Evolutionary conservation across 1,140 invertebrate genomes (phyloP).

Genomic region (Lepidurus couesii): DNA sequence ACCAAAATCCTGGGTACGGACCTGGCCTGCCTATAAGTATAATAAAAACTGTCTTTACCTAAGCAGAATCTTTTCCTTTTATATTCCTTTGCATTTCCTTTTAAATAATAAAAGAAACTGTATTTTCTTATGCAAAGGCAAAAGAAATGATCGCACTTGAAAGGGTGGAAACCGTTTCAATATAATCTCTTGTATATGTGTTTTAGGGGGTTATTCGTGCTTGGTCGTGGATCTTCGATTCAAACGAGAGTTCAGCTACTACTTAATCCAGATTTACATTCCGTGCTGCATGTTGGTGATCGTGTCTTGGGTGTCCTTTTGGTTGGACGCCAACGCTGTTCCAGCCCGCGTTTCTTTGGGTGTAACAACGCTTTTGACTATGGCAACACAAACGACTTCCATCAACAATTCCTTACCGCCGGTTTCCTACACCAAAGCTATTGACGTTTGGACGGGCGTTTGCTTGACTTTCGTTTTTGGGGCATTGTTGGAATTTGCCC

Average conservation of each 20-base stretch:
- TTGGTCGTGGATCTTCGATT: constrained; percentile 49
- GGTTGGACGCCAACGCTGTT: constrained; percentile 51
- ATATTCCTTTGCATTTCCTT: background rate
- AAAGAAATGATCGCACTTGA: background rate
- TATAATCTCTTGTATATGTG: constrained; percentile 28
- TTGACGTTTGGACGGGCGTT: constrained; percentile 54
- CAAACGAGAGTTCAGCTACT: constrained; percentile 52
- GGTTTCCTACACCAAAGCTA: constrained; percentile 51
- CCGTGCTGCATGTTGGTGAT: constrained; percentile 53
- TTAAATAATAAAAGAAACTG: background rate
- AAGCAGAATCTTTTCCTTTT: background rate
- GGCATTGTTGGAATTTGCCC: constrained; percentile 53
- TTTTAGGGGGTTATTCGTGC: constrained; percentile 52
- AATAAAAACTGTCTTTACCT: background rate
- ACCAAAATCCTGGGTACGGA: too few relatives aligned
- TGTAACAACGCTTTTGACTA: constrained; percentile 53
- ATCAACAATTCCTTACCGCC: constrained; percentile 51
- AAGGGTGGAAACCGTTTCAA: background rate
- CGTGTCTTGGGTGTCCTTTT: constrained; percentile 55
- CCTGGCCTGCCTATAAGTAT: too few relatives aligned
- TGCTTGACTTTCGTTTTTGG: constrained; percentile 55
- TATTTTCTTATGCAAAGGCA: background rate
- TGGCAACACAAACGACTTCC: constrained; percentile 52
- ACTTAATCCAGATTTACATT: constrained; percentile 51
- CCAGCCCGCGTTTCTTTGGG: constrained; percentile 52